phyloP scores from a whole-genome alignment of 1,140 invertebrate species.

The Hyles vespertilio region DNA sequence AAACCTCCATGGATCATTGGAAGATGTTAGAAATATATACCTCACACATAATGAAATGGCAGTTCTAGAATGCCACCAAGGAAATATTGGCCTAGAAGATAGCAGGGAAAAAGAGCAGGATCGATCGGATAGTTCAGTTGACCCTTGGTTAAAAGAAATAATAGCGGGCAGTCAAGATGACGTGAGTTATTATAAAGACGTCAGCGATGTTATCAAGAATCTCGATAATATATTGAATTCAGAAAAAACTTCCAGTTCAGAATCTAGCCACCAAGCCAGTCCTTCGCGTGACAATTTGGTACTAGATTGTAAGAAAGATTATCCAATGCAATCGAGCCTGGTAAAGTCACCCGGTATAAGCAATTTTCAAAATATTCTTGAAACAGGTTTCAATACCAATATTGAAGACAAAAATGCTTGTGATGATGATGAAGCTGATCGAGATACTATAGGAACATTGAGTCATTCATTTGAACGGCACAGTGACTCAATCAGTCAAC shows the following conservation, averaged over 20 bases:
- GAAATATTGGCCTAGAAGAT: conserved; percentile 51
- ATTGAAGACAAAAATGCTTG: conserved; percentile 28
- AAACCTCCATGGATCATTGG: conserved; percentile 78
- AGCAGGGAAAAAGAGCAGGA: conserved; percentile 50
- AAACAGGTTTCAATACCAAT: conserved; percentile 42
- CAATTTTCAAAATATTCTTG: conserved; percentile 66
- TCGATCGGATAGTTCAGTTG: conserved; percentile 62
- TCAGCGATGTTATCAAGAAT: conserved; percentile 80
- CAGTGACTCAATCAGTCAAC: conserved; percentile 60
- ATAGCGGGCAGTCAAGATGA: conserved; percentile 74
- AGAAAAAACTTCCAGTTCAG: conserved; percentile 78
- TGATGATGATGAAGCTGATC: conserved; percentile 54
- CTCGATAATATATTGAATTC: conserved; percentile 79
- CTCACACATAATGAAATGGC: conserved; percentile 60
- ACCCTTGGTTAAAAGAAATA: conserved; percentile 78
- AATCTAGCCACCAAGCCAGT: conserved; percentile 76
- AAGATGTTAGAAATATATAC: conserved; percentile 73
- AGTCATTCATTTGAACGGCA: conserved; percentile 68
- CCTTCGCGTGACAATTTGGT: conserved; percentile 68
- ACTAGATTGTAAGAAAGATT: conserved; percentile 66
- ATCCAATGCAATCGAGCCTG: conserved; percentile 59
- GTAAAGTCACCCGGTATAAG: conserved; percentile 67
- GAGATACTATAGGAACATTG: conserved; percentile 62
- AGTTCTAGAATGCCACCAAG: conserved; percentile 57
- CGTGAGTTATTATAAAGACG: conserved; percentile 77